phyloP scores from a whole-genome alignment of 2,888 invertebrate species.

The Macaria notata region DNA sequence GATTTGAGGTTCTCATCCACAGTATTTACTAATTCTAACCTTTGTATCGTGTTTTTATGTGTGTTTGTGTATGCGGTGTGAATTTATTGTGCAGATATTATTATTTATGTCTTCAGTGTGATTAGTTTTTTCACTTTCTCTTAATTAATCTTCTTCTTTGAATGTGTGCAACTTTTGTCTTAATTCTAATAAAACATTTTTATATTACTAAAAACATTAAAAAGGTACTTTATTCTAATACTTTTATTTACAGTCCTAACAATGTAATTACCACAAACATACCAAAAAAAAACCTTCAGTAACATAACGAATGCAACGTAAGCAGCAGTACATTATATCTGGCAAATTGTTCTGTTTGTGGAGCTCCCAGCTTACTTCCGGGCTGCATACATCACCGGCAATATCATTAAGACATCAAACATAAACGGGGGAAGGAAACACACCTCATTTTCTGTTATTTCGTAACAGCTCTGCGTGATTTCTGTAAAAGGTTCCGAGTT shows the following conservation, averaged over 20 bases:
- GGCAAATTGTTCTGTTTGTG: conserved; percentile 30
- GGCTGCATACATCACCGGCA: conserved; percentile 66
- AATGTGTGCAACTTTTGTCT: no score
- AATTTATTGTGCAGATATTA: no score
- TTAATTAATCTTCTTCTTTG: no score
- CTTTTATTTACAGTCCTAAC: no score
- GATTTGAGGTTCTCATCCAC: conserved; percentile 30
- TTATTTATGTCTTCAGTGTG: no score
- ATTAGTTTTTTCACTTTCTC: no score
- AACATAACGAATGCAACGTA: conserved; percentile 12
- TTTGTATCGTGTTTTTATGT: not conserved
- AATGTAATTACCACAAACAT: no score
- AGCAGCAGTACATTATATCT: conserved; percentile 8
- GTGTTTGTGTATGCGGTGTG: not conserved
- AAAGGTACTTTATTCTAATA: no score
- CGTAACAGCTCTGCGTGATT: conserved; percentile 58
- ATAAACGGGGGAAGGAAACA: conserved; percentile 56
- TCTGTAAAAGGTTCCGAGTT: conserved; percentile 49
- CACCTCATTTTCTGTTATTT: conserved; percentile 61
- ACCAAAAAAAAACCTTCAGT: not conserved
- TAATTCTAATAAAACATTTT: no score
- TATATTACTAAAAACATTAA: no score
- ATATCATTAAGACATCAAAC: conserved; percentile 75
- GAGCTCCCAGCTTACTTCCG: conserved; percentile 58
- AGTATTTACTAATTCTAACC: conserved; percentile 7